phyloP scores from a whole-genome alignment of 2,888 invertebrate genomes.

The Drosophila silvestris region DNA sequence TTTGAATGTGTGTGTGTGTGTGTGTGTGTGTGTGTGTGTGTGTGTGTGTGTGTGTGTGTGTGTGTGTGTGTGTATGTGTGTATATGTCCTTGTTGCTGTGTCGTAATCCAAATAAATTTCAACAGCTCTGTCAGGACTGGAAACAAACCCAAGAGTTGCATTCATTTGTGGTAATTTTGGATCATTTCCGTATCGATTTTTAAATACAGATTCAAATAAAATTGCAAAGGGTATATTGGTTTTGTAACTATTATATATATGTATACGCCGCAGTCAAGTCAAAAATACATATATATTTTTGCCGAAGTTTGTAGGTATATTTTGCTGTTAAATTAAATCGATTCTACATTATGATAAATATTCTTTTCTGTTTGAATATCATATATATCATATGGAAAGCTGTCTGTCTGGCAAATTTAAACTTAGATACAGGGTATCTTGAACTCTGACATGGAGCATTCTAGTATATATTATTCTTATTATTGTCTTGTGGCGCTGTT shows the following conservation, averaged over 20 bases:
- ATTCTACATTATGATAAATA: background rate
- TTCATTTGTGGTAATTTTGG: constrained; percentile 57
- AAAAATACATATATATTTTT: background rate
- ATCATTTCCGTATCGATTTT: constrained; percentile 69
- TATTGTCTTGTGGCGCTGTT: constrained; percentile 36
- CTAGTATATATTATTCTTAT: background rate
- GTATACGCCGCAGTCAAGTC: background rate
- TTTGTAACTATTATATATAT: background rate
- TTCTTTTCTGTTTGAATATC: too few species aligned
- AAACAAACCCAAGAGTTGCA: constrained; percentile 35
- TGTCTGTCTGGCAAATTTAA: background rate
- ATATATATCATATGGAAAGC: background rate
- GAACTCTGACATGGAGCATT: background rate
- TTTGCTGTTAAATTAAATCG: background rate
- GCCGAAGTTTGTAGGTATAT: background rate
- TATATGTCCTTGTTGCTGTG: constrained; percentile 62
- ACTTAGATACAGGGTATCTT: background rate
- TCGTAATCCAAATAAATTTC: constrained; percentile 70
- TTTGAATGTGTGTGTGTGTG: background rate
- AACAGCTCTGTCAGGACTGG: constrained; percentile 43
- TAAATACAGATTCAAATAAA: background rate
- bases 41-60: constrained; percentile 27
- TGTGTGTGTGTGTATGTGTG: constrained; percentile 25
- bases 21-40: constrained; percentile 6
- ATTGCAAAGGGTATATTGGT: background rate